Evolutionary conservation across 2,888 invertebrate genomes (phyloP).

Genomic region (Mantis religiosa): DNA sequence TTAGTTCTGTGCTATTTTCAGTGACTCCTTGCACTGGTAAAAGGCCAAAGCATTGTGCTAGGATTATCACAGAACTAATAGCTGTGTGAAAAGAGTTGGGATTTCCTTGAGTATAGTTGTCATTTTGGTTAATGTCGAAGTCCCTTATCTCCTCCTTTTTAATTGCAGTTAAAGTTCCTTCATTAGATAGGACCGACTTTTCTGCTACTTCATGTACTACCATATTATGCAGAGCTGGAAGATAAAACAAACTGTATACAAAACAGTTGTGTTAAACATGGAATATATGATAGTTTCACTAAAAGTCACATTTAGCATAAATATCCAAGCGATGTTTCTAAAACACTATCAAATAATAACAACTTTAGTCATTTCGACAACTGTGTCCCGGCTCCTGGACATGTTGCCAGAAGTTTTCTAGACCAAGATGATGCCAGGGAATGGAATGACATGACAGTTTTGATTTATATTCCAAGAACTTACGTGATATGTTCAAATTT

Average conservation of each 20-base stretch:
- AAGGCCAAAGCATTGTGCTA: slow-evolving; percentile 52
- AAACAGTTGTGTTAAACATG: too few species aligned
- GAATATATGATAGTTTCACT: too few species aligned
- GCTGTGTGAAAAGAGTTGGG: slow-evolving; percentile 49
- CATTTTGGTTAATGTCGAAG: neutral
- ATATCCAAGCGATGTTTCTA: too few species aligned
- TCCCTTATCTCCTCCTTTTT: neutral
- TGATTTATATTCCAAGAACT: too few species aligned
- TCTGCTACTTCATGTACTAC: neutral
- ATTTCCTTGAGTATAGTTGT: neutral
- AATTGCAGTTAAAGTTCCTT: neutral
- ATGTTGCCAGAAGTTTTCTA: too few species aligned
- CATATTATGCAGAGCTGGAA: neutral
- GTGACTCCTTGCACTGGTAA: slow-evolving; percentile 50
- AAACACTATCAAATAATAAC: too few species aligned
- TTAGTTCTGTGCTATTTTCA: slow-evolving; percentile 31
- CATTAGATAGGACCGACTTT: neutral
- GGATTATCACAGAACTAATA: slow-evolving; percentile 48
- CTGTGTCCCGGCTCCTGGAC: too few species aligned
- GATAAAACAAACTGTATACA: neutral
- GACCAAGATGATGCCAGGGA: too few species aligned
- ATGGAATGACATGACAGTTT: too few species aligned
- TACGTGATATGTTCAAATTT: too few species aligned
- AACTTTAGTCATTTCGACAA: too few species aligned
- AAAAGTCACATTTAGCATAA: too few species aligned